Base-by-base conservation (phyloP, 2,888 invertebrate species). In the Tanypteryx hageni region DNA sequence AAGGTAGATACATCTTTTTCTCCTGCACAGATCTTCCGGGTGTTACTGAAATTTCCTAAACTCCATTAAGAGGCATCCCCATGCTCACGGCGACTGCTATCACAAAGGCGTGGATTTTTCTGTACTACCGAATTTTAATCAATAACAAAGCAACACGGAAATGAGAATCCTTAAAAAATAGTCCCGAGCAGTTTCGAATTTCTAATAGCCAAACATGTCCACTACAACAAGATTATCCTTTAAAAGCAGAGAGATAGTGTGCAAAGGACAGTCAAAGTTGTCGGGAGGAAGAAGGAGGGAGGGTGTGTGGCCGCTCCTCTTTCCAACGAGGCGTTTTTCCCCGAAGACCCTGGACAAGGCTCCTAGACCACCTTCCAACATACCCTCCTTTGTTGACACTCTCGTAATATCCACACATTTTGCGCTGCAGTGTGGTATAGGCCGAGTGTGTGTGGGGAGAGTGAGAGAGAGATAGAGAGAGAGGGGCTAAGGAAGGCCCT, bases 351-450 rank as follows among this genome's bases (percentile, higher is more conserved):
- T 68, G n/a, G 22, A 22, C 27, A 10, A 10, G 76, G 9, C 13
- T 18, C 76, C 76, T 64, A 27, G 22, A 76, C 27, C 27, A 22
- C 76, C 27, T 76, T 27, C 44, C 61, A n/a, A 86, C 61, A 89
- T n/a, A 89, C 44, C 89, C 89, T 31, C 18, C 44, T 58, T 18
- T 89, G 89, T 89, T 89, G 89, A 89, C 89, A 89, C 89, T 64
- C n/a, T 44, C 64, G 89, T 89, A 89, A 89, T 89, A 89, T 89
- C 89, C 89, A 89, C 89, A 89, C 61, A 89, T 64, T 83, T 83
- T 57, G 14, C 83, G n/a, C 56, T 18, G 18, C 44, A 27, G 83
- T 57, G 85, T 22, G 58, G 31, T 9, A 31, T 31, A 86, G 59
- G 85, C n/a, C 58, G 18, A 22, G 61, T 61, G 89, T 16, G 59